Conservation (phyloP, 1,140 invertebrate genomes). For the Pentalonia nigronervosa region DNA sequence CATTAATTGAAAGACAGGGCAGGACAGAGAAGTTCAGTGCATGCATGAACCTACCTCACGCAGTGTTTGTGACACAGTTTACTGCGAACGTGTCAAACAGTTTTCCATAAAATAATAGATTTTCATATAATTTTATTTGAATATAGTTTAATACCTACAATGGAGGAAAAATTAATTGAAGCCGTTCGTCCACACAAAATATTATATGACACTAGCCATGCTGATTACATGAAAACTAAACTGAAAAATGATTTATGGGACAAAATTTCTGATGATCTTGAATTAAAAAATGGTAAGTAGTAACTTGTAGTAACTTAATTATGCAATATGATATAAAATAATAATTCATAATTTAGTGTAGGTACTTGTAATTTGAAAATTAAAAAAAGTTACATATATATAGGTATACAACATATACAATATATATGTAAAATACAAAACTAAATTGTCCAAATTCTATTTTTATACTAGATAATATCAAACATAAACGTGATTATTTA, state of each 20-base stretch:
- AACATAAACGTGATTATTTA: too few relatives aligned
- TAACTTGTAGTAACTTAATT: too few relatives aligned
- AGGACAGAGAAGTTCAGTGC: too few relatives aligned
- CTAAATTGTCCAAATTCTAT: not conserved
- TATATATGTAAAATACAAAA: not conserved
- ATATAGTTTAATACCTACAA: not conserved
- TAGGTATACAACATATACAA: too few relatives aligned
- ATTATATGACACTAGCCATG: constrained; percentile 1
- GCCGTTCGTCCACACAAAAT: constrained; percentile 17
- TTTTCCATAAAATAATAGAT: not conserved
- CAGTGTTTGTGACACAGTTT: not conserved
- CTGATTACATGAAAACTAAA: constrained; percentile 1
- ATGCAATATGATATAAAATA: not conserved
- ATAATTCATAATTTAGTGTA: not conserved
- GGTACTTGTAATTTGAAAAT: not conserved
- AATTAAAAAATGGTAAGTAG: constrained; percentile 9
- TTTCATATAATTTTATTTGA: too few relatives aligned
- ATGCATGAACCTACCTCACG: not conserved
- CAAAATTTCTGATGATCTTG: not conserved
- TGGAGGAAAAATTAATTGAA: constrained; percentile 32
- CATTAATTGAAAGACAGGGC: too few relatives aligned
- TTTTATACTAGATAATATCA: constrained; percentile 3
- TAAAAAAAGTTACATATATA: not conserved
- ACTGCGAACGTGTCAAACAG: not conserved
- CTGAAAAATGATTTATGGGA: constrained; percentile 16